Base-by-base conservation (phyloP, 2,113 vertebrate genomes). In the Castor canadensis region DNA sequence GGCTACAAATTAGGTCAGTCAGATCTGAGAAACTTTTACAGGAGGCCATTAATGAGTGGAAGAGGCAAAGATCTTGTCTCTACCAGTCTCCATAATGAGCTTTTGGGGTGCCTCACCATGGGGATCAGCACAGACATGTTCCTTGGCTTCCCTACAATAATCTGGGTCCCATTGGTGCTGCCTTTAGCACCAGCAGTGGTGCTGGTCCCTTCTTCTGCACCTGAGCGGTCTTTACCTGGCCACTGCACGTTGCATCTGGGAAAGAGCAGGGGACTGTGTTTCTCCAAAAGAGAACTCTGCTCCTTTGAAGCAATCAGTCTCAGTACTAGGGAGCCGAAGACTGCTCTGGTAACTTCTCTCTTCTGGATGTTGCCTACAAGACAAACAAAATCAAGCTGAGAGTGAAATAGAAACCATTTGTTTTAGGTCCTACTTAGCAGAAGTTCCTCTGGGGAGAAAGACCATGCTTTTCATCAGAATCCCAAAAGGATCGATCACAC, bases 161-260 rank as follows among this genome's bases (percentile, higher is more conserved):
- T 88, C 93, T 82, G 26, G 0, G 47, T 92, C 98, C 87, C 91
- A 54, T 95, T 97, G 97, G 98, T 97, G 96, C 97, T 97, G 97
- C 97, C 97, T 96, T 94, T 94, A 91, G 96, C 96, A 49, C 71
- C 9, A 40, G 66, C 81, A 86, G 11, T 89, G 81, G 94, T 80
- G 76, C 76, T 96, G 95, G 67, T 84, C 97, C 89, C 67, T 49
- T 73, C 79, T 95, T 94, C 96, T 90, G 87, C 80, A 84, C 7
- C 95, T 91, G 73, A 49, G 92, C 60, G 96, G 72, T 95, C 86
- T 89, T 96, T n/a, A 0, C 92, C 6, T 91, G 94, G 95, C 54
- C 56, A 89, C 69, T 96, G 43, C 72, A 58, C 80, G 4, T 52
- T 91, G 77, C 38, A 60, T 89, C 62, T 85, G 54, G n/a, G 62